phyloP scores from a whole-genome alignment of 2,888 invertebrate genomes.

The Muschampia staudingeri region DNA sequence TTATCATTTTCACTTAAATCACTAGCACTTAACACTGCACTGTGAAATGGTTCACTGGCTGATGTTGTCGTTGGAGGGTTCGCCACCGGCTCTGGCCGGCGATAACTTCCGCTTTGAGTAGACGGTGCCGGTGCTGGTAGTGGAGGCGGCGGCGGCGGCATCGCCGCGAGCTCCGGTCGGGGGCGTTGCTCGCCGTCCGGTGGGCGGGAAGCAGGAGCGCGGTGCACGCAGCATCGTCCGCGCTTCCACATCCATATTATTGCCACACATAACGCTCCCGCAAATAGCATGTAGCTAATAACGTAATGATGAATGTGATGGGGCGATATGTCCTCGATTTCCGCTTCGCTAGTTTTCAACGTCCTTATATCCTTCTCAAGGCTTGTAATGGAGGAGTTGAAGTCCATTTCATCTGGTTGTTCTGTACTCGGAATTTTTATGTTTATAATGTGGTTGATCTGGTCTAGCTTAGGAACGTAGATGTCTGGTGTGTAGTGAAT shows the following conservation, averaged over 20 bases:
- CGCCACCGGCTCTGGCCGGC: too few species aligned
- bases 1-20: too few species aligned
- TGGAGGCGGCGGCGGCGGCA: not conserved
- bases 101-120: too few species aligned
- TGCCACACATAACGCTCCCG: not conserved
- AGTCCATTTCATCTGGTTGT: not conserved
- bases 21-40: not conserved
- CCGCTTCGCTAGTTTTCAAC: not conserved
- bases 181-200: not conserved
- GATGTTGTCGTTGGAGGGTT: too few species aligned
- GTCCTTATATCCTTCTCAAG: not conserved
- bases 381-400: not conserved
- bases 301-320: slow-evolving; percentile 17
- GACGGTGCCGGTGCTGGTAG: not conserved
- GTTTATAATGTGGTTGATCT: slow-evolving; percentile 38
- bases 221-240: not conserved
- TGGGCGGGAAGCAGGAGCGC: not conserved
- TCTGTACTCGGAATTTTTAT: slow-evolving; percentile 25
- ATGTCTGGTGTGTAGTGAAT: slow-evolving; percentile 24
- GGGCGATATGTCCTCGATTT: not conserved
- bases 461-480: slow-evolving; percentile 30
- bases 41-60: not conserved
- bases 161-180: not conserved
- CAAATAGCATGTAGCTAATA: not conserved
- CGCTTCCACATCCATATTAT: not conserved